These are phyloP conservation scores for Toxotes lorentzi DNA, from an alignment of 2,797 vertebrate species.

Conservation along the genomic window DNA sequence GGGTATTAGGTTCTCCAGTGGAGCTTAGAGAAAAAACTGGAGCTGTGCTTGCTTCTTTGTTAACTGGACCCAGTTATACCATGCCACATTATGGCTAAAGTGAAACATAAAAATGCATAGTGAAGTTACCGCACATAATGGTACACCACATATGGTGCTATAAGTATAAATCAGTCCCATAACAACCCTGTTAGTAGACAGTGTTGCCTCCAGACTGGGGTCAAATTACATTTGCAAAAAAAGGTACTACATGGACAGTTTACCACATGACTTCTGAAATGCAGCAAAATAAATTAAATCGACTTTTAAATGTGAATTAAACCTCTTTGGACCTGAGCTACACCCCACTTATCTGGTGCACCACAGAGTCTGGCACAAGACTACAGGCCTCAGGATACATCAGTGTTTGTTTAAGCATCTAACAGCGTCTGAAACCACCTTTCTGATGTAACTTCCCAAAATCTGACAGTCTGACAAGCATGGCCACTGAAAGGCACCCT, in stretches of 20 bases:
- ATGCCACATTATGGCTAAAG: conserved; percentile 12
- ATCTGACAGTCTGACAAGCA: not conserved
- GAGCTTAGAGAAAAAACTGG: conserved; percentile 23
- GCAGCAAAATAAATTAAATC: not conserved
- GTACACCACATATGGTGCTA: conserved; percentile 26
- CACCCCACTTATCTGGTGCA: not conserved
- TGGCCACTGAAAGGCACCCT: not conserved
- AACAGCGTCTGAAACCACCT: not conserved
- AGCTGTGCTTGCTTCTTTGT: conserved; percentile 22
- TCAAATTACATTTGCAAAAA: conserved; percentile 1
- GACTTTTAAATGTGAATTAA: conserved; percentile 20
- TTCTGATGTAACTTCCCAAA: not conserved
- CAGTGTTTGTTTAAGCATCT: not conserved
- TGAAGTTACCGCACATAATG: conserved; percentile 30
- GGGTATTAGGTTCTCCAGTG: conserved; percentile 34
- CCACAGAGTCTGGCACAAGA: conserved; percentile 10
- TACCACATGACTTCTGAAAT: not conserved
- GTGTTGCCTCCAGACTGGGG: not conserved
- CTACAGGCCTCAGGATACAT: not conserved
- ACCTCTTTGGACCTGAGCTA: not conserved
- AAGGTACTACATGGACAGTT: not conserved
- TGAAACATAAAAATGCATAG: conserved; percentile 34
- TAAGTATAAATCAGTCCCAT: conserved; percentile 41
- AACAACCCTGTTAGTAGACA: conserved; percentile 10
- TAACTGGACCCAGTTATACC: conserved; percentile 22